Percentiles rank a stretch among this genome's conserved stretches.
Evolutionary conservation across 2,797 vertebrate species (phyloP).

Genomic region (Ctenochaetus hawaiiensis): DNA sequence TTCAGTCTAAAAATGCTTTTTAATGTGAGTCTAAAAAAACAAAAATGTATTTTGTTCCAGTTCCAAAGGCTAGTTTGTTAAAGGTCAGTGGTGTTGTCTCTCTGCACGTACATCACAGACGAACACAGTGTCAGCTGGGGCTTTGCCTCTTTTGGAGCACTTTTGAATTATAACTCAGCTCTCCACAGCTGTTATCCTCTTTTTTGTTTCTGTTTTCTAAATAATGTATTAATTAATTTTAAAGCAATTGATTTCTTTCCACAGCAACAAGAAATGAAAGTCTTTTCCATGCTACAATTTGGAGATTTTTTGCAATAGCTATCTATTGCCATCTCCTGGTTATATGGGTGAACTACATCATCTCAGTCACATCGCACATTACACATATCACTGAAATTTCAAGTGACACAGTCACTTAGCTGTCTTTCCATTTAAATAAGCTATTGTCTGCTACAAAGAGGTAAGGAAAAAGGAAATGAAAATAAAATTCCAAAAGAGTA

Average conservation of each 20-base stretch:
- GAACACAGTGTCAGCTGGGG: not conserved
- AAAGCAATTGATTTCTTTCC: not conserved
- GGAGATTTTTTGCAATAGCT: not conserved
- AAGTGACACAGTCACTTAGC: not conserved
- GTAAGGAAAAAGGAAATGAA: too few relatives aligned
- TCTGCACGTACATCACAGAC: slow-evolving; percentile 6
- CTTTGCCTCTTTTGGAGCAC: not conserved
- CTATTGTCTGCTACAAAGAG: too few relatives aligned
- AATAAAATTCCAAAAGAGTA: too few relatives aligned
- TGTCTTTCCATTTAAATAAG: too few relatives aligned
- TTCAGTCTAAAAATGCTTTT: not conserved
- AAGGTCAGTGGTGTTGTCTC: slow-evolving; percentile 33
- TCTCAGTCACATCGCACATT: not conserved
- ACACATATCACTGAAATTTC: not conserved
- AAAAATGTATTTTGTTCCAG: not conserved
- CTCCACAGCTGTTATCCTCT: not conserved
- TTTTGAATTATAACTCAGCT: not conserved
- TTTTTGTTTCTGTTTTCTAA: not conserved
- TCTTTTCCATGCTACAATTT: not conserved
- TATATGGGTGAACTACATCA: slow-evolving; percentile 16
- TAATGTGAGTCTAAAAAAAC: not conserved
- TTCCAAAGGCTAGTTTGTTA: slow-evolving; percentile 1
- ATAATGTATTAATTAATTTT: not conserved
- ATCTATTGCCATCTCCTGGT: slow-evolving; percentile 78
- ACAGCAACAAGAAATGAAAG: not conserved